These are phyloP conservation scores for Nannobrachium achirus DNA, from an alignment of 2,113 vertebrate species.

Conservation along the genomic window DNA sequence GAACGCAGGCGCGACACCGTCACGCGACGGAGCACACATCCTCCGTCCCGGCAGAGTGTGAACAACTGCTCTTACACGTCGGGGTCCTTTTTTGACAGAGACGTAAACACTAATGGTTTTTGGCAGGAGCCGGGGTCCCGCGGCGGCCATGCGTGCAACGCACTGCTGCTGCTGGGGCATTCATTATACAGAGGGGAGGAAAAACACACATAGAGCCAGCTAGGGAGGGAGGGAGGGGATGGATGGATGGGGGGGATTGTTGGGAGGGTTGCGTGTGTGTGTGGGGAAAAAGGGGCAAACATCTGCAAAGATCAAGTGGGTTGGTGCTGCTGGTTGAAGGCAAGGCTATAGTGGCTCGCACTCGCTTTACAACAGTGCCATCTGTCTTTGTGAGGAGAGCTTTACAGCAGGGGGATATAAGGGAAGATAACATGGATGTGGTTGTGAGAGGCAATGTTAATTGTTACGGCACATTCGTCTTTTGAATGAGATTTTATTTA, in stretches of 20 bases:
- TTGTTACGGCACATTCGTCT: no score
- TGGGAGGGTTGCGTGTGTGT: background rate
- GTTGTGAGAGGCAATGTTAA: no score
- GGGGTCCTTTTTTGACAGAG: constrained; percentile 67
- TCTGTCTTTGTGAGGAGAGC: constrained; percentile 52
- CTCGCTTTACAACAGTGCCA: constrained; percentile 76
- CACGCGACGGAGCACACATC: no score
- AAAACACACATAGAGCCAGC: constrained; percentile 31
- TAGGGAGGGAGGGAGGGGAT: constrained; percentile 32
- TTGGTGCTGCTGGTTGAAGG: constrained; percentile 3
- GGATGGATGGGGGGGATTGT: background rate
- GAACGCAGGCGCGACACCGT: no score
- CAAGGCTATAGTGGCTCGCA: constrained; percentile 3
- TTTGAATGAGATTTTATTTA: no score
- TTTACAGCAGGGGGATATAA: constrained; percentile 28
- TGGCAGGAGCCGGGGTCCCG: constrained; percentile 62
- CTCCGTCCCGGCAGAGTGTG: constrained; percentile 54
- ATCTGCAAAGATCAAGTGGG: constrained; percentile 20
- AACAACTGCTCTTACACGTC: constrained; percentile 61
- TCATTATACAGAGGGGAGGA: no score
- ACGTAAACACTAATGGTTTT: constrained; percentile 76
- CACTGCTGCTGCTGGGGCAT: constrained; percentile 32
- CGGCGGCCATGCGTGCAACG: constrained; percentile 30
- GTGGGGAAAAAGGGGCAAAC: background rate
- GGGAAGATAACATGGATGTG: no score